These are phyloP conservation scores for Frankliniella intonsa DNA, from an alignment of 2,888 invertebrate genomes.

Conservation along the genomic window DNA sequence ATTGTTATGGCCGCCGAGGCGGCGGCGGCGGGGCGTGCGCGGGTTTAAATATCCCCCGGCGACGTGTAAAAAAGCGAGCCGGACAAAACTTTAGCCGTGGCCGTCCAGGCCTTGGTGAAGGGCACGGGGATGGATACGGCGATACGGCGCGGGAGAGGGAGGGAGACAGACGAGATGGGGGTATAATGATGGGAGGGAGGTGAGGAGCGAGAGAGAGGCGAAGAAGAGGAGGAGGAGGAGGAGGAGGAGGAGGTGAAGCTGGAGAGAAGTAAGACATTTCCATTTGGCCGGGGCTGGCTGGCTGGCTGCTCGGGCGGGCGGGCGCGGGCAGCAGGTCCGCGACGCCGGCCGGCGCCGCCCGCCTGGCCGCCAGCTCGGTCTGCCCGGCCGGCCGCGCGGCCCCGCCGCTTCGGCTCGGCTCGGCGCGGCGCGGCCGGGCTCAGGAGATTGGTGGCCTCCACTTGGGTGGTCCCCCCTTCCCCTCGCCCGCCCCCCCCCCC, in stretches of 20 bases:
- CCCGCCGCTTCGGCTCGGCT: background rate
- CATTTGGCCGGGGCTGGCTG: background rate
- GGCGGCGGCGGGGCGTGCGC: too few species aligned
- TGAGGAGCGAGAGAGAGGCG: background rate
- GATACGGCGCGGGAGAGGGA: too few species aligned
- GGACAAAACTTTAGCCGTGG: background rate
- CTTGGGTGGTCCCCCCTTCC: slow-evolving; percentile 16
- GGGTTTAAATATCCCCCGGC: too few species aligned
- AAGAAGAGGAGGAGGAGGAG: background rate
- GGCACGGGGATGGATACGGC: background rate
- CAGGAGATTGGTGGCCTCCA: slow-evolving; percentile 25
- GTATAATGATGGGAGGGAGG: too few species aligned
- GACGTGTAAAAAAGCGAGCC: background rate
- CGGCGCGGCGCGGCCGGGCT: background rate
- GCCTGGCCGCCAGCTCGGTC: background rate
- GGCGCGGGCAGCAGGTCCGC: background rate
- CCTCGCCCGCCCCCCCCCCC: background rate
- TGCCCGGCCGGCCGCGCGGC: background rate
- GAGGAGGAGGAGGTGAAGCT: background rate
- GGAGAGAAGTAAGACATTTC: slow-evolving; percentile 26
- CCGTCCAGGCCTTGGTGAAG: background rate
- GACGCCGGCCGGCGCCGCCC: background rate
- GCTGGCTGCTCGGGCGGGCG: slow-evolving; percentile 8
- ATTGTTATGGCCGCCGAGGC: too few species aligned
- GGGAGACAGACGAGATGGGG: background rate